Base-by-base conservation (phyloP, 1,140 invertebrate genomes). In the Mesaphorura yosii region DNA sequence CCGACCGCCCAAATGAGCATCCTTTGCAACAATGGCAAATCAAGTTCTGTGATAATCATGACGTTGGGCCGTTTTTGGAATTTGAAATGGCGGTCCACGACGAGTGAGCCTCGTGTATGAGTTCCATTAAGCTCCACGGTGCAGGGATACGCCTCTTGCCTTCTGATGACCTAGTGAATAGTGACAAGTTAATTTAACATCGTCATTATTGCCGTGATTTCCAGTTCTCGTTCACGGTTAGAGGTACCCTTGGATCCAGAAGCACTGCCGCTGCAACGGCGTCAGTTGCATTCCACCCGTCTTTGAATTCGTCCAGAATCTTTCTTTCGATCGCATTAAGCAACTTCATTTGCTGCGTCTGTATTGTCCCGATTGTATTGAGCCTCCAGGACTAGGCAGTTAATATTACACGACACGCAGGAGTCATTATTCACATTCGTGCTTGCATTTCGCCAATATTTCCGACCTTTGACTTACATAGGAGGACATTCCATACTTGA, bases 31-130 rank as follows among this genome's bases (percentile, higher is more conserved):
- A 71, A 62, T 42, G 73, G 69, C 2, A 64, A 64, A 55, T 78
- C 68, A 3, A 78, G 66, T 39, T 72, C 59, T 55, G 73, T 69
- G 40, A 80, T 72, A 19, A 80, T 59, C 19, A 65, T 64, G 2
- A 75, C 71, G 66, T 80, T 80, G 6, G 71, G 68, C 39, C 49
- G 41, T 28, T 55, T 56, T 34, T 53, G 49, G 22, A 54, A 29
- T 31, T 41, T 14, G 39, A 56, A 56, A 31, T 27, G 47, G 64
- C 77, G 76, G 69, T 79, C 76, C 26, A 81, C 64, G 0, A 78
- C 72, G 55, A 79, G 70, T 65, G 77, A 74, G 2, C 78, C 79
- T 59, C 79, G 68, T 1, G 78, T 79, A 55, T 69, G 69, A 12
- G 57, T 60, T 17, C 77, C 77, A 45, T 63, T 57, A 7, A 80